Conservation (phyloP, 2,113 vertebrate species). For the Rhombomys opimus region DNA sequence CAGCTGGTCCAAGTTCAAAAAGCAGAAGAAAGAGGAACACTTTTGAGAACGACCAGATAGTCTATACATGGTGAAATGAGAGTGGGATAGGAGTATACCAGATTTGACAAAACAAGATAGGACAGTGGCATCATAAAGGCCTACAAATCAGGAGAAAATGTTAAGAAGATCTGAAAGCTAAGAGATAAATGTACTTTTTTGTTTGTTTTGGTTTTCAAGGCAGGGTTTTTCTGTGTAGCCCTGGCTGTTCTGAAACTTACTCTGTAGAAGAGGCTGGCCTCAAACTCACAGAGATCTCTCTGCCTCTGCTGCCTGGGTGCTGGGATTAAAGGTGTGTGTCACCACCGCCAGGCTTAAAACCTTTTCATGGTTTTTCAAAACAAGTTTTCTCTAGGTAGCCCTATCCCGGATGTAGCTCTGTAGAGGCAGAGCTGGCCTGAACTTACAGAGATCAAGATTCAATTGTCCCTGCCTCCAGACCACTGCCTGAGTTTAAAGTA, state of each 20-base stretch:
- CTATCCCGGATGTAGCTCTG: too few relatives aligned
- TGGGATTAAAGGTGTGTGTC: too few relatives aligned
- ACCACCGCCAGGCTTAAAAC: too few relatives aligned
- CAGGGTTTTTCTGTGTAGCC: neutral
- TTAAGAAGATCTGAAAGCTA: conserved; percentile 8
- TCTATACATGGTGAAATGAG: neutral
- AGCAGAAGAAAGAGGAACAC: neutral
- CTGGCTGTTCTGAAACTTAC: too few relatives aligned
- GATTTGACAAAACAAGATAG: conserved; percentile 15
- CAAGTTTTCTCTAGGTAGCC: too few relatives aligned
- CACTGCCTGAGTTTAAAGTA: neutral
- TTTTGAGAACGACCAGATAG: neutral
- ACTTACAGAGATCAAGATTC: neutral
- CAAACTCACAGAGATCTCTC: too few relatives aligned
- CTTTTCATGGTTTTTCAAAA: too few relatives aligned
- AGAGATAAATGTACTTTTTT: neutral
- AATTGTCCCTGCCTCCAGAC: neutral
- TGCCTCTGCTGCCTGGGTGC: too few relatives aligned
- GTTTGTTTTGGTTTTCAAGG: neutral
- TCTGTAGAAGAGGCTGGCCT: too few relatives aligned
- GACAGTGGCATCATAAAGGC: neutral
- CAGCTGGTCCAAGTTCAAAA: neutral
- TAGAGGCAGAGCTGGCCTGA: too few relatives aligned
- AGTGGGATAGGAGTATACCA: neutral
- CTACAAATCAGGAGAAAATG: conserved; percentile 29